Conservation (phyloP, 2,797 vertebrate species). For the Rhabdophis nuchalis region DNA sequence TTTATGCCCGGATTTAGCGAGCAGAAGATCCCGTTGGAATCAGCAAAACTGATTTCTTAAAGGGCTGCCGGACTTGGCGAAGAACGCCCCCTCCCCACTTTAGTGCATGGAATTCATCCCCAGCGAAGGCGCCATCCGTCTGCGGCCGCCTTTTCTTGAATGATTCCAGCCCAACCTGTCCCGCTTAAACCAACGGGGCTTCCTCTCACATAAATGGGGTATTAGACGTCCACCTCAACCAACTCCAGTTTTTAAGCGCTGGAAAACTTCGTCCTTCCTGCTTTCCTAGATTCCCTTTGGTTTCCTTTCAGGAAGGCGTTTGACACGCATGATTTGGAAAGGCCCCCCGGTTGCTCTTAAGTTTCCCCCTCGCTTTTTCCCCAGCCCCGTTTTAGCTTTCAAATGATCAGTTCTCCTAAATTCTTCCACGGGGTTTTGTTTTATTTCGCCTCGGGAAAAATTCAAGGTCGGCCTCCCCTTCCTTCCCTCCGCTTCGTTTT, state of each 20-base stretch:
- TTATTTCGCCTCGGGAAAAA: background rate
- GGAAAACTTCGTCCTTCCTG: background rate
- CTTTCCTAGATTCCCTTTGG: background rate
- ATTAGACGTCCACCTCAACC: background rate
- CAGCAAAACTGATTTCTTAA: background rate
- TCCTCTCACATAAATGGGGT: rapidly evolving
- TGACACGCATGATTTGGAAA: too few relatives aligned
- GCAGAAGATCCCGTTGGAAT: too few relatives aligned
- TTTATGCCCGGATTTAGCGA: background rate
- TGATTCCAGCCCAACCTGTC: background rate
- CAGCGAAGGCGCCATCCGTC: background rate
- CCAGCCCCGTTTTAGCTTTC: background rate
- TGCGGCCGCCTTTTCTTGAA: background rate
- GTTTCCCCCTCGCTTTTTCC: background rate
- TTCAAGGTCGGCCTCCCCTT: background rate
- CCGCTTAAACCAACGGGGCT: background rate
- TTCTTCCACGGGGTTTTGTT: background rate
- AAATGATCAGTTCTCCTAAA: background rate
- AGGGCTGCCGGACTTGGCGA: background rate
- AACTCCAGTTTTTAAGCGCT: background rate
- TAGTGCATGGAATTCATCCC: background rate
- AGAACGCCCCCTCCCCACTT: background rate
- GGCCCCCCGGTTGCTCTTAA: too few relatives aligned
- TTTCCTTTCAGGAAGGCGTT: background rate
- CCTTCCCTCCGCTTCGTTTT: background rate